Evolutionary conservation across 2,888 invertebrate species (phyloP).

Genomic region (Lobophora halterata): DNA sequence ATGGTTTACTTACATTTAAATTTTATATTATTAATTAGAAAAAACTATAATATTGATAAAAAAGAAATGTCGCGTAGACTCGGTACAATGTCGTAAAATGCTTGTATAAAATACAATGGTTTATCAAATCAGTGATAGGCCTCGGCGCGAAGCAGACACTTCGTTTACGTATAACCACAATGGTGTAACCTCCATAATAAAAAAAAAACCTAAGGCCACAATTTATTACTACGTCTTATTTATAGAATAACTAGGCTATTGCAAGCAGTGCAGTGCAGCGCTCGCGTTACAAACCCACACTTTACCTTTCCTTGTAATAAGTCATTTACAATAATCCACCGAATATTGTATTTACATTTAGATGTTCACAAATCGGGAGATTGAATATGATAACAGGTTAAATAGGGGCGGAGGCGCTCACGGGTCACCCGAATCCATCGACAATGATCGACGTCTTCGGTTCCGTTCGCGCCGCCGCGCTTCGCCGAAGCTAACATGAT

Average conservation of each 20-base stretch:
- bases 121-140: slow-evolving; percentile 41
- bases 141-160: slow-evolving; percentile 43
- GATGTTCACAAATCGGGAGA: slow-evolving; percentile 8
- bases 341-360: slow-evolving; percentile 55
- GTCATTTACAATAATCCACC: slow-evolving; percentile 46
- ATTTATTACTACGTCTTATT: slow-evolving; percentile 71
- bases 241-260: slow-evolving; percentile 31
- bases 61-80: slow-evolving; percentile 66
- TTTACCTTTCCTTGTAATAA: slow-evolving; percentile 19
- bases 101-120: slow-evolving; percentile 54
- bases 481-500: slow-evolving; percentile 45
- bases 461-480: slow-evolving; percentile 33
- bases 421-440: not conserved
- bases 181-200: no score
- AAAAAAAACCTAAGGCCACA: slow-evolving; percentile 71
- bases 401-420: slow-evolving; percentile 9
- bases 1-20: slow-evolving; percentile 79
- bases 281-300: slow-evolving; percentile 33
- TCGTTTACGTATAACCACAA: slow-evolving; percentile 52
- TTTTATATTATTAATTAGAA: slow-evolving; percentile 77
- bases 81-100: slow-evolving; percentile 69
- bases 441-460: not conserved
- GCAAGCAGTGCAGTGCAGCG: slow-evolving; percentile 55
- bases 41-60: slow-evolving; percentile 68
- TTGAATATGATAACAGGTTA: slow-evolving; percentile 6